Conservation (phyloP, 2,888 invertebrate genomes). For the Macrosoma leucophasiata region DNA sequence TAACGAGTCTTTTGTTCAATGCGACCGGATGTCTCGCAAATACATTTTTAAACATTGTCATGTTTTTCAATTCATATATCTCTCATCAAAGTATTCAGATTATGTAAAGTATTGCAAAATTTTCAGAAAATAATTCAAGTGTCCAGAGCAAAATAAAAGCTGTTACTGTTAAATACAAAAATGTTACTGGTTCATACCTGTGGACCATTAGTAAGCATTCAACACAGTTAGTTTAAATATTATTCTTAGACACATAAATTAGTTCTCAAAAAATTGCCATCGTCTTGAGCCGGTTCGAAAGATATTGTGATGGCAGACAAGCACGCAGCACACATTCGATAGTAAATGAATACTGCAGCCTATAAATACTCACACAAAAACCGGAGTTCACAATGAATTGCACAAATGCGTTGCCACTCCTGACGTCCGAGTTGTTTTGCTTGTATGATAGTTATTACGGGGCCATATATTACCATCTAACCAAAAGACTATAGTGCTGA, state of each 20-base stretch:
- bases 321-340: too few relatives aligned
- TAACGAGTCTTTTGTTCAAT: constrained; percentile 14
- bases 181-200: constrained; percentile 27
- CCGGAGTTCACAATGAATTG: too few relatives aligned
- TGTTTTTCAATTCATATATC: constrained; percentile 33
- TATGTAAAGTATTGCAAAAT: constrained; percentile 17
- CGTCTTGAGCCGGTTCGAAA: too few relatives aligned
- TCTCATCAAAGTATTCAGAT: neutral
- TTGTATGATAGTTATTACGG: too few relatives aligned
- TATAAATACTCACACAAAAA: too few relatives aligned
- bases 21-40: constrained; percentile 8
- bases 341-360: too few relatives aligned
- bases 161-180: constrained; percentile 16
- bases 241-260: constrained; percentile 31
- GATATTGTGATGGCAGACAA: too few relatives aligned
- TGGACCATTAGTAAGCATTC: constrained; percentile 23
- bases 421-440: too few relatives aligned
- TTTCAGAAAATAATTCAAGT: constrained; percentile 34
- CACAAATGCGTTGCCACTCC: too few relatives aligned
- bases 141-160: constrained; percentile 20
- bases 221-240: constrained; percentile 22
- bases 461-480: too few relatives aligned
- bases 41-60: constrained; percentile 31
- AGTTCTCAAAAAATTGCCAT: constrained; percentile 30
- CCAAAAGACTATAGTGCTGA: too few relatives aligned